A percentile compares a stretch with the other conserved stretches of the same genome.
These are phyloP conservation scores for Spilarctia lutea DNA, from an alignment of 2,888 invertebrate species.

Conservation along the genomic window DNA sequence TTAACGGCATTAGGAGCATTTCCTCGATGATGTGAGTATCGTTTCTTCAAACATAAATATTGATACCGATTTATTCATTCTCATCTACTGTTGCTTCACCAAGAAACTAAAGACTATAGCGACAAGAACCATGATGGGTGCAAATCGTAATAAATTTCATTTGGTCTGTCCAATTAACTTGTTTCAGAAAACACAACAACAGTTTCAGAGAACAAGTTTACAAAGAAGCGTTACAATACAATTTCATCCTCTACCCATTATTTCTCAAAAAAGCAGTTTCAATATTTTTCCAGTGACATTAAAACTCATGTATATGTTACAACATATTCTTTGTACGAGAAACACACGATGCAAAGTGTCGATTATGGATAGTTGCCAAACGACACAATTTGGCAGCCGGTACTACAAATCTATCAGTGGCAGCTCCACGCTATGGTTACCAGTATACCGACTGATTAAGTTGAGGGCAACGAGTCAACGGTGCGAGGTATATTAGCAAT, in stretches of 20 bases:
- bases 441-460: constrained; percentile 6
- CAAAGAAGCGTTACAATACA: neutral
- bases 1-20: neutral
- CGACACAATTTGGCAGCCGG: constrained; percentile 56
- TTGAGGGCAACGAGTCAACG: neutral
- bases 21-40: neutral
- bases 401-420: constrained; percentile 58
- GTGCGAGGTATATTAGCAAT: neutral
- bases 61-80: too few species aligned
- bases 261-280: neutral
- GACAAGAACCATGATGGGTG: neutral
- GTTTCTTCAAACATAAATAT: too few species aligned
- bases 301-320: constrained; percentile 39
- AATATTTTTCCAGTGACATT: constrained; percentile 39
- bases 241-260: neutral
- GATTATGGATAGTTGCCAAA: constrained; percentile 59
- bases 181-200: neutral
- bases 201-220: too few species aligned
- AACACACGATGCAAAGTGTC: constrained; percentile 41
- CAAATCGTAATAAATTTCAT: neutral
- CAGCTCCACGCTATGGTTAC: constrained; percentile 28
- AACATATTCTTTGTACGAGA: constrained; percentile 46
- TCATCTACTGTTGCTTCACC: neutral
- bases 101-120: neutral
- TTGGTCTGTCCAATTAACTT: neutral